Evolutionary conservation across 2,888 invertebrate genomes (phyloP).

Genomic region (Drosophila robusta): DNA sequence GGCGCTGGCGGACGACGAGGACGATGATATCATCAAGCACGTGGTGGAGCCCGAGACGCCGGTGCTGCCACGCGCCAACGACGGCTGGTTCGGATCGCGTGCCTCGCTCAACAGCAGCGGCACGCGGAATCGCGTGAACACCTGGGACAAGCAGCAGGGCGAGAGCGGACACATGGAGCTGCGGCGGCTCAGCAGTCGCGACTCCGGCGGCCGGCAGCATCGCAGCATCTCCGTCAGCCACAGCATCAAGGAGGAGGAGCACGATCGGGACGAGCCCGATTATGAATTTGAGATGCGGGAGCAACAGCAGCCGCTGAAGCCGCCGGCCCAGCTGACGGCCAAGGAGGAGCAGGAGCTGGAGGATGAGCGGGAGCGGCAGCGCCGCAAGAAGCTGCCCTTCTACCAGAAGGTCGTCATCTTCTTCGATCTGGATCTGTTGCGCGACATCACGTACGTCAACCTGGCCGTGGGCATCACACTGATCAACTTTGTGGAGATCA

Average conservation of each 20-base stretch:
- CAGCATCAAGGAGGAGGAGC: constrained; percentile 77
- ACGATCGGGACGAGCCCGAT: constrained; percentile 39
- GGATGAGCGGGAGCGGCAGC: constrained; percentile 61
- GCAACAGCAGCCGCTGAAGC: constrained; percentile 13
- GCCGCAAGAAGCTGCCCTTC: constrained; percentile 85
- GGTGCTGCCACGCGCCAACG: constrained; percentile 86
- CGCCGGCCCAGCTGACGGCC: constrained; percentile 27
- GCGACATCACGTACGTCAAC: constrained; percentile 89
- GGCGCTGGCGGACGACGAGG: constrained; percentile 84
- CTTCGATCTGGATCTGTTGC: constrained; percentile 90
- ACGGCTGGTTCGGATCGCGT: constrained; percentile 83
- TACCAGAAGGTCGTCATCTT: constrained; percentile 88
- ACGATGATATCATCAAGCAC: constrained; percentile 88
- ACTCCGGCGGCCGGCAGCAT: constrained; percentile 51
- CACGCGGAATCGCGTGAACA: constrained; percentile 67
- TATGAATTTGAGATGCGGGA: constrained; percentile 25
- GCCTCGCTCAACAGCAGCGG: constrained; percentile 74
- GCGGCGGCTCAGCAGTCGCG: constrained; percentile 72
- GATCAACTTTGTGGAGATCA: constrained; percentile 90
- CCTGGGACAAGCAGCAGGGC: constrained; percentile 65
- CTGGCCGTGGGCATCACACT: constrained; percentile 90
- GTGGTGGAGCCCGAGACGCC: constrained; percentile 89
- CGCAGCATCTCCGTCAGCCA: constrained; percentile 77
- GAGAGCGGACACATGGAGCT: constrained; percentile 64
- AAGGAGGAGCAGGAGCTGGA: constrained; percentile 60